Base-by-base conservation (phyloP, 2,113 vertebrate species). In the Scytalopus superciliaris region DNA sequence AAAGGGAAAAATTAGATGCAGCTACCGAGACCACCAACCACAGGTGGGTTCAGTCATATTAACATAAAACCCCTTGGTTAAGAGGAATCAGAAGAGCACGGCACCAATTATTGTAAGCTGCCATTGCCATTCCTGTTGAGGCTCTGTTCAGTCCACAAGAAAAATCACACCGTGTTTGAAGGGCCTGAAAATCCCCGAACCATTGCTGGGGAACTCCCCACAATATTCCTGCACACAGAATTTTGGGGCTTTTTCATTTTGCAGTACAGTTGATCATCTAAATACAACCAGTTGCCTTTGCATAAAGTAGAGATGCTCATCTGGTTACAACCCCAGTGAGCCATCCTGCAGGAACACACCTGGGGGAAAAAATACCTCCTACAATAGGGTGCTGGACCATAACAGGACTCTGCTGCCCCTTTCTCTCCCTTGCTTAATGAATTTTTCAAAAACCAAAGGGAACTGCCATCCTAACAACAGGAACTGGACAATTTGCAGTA, bases 401-500 rank as follows among this genome's bases (percentile, higher is more conserved):
- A 95, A 83, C 95, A 63, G 77, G 60, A n/a, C 52, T 93, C 68
- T 56, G 87, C 68, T 56, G 69, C 63, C 88, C 56, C 86, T 84
- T 90, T 72, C 66, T 68, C 49, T 80, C 86, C 80, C 67, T 63
- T 0, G 2, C 66, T 90, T 84, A 91, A 96, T 97, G 94, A 96
- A 95, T 97, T 93, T 97, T 96, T 93, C 92, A 96, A 93, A 93
- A 96, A 92, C 88, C 92, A 49, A 91, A 89, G 95, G 85, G 84
- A 96, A 94, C 92, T 96, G 91, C 92, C 95, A 94, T 88, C 80
- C 91, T 94, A 92, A 93, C 95, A 96, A 94, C 91, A 89, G 95
- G 91, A 96, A 94, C 90, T 89, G 96, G 97, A 94, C 94, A 93
- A 96, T 96, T 97, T 96, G 95, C 87, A 50, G 92, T 89, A 95